Conservation (phyloP, 37 sponge, comb jelly and placozoan species). For the Eunapius fragilis region DNA sequence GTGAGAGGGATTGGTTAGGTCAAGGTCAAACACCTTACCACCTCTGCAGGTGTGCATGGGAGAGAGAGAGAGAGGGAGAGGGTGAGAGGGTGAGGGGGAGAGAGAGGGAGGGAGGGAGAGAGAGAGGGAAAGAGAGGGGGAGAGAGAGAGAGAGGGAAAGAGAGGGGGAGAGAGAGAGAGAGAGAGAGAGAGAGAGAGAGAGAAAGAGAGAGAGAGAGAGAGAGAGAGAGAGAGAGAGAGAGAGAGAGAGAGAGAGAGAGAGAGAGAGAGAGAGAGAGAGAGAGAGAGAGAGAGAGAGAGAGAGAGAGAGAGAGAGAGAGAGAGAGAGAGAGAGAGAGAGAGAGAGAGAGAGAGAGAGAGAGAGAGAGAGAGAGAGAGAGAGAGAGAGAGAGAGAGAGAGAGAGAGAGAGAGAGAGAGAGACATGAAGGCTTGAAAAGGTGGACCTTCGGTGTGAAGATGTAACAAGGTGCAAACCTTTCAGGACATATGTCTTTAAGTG, state of each 20-base stretch:
- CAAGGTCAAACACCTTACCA: constrained; percentile 56
- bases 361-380: no score
- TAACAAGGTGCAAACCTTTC: constrained; percentile 43
- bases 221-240: neutral
- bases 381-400: neutral
- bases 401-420: neutral
- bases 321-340: neutral
- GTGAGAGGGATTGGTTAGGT: constrained; percentile 67
- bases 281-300: neutral
- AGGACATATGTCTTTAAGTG: constrained; percentile 67
- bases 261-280: neutral
- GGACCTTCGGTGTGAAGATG: neutral
- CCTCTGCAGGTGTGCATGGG: constrained; percentile 35
- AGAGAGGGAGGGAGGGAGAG: neutral
- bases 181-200: neutral
- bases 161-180: neutral
- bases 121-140: neutral
- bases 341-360: neutral
- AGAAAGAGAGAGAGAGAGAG: neutral
- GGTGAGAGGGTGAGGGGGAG: neutral
- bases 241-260: neutral
- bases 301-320: neutral
- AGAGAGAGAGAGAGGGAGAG: neutral
- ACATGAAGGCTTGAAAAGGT: neutral
- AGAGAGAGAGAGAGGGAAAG: no score